These are phyloP conservation scores for Craniophora ligustri DNA, from an alignment of 2,888 invertebrate species.

Conservation along the genomic window DNA sequence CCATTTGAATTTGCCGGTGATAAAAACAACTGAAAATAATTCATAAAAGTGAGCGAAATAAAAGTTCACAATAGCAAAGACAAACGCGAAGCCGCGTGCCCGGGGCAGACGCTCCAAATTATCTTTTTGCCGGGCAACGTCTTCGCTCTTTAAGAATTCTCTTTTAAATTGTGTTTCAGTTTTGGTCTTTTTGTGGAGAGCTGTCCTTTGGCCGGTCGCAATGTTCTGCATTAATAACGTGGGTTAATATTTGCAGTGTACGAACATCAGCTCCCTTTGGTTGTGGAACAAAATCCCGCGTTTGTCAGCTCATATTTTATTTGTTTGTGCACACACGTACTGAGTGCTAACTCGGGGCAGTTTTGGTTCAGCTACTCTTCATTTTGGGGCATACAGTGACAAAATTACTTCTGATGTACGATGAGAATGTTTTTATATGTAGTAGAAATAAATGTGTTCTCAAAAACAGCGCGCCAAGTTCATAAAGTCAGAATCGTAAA, in stretches of 20 bases:
- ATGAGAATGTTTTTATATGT: slow-evolving; percentile 13
- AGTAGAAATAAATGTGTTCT: slow-evolving; percentile 2
- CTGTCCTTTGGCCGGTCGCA: slow-evolving; percentile 80
- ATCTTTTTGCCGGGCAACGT: slow-evolving; percentile 81
- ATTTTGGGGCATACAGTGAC: slow-evolving; percentile 19
- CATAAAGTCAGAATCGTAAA: slow-evolving; percentile 1
- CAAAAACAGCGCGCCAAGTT: slow-evolving; percentile 15
- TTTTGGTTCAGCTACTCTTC: slow-evolving; percentile 4
- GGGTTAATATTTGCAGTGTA: slow-evolving; percentile 65
- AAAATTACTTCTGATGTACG: slow-evolving; percentile 18
- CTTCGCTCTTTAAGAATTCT: slow-evolving; percentile 86
- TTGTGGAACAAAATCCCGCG: slow-evolving; percentile 43
- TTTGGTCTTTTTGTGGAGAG: slow-evolving; percentile 78
- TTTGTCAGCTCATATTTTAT: slow-evolving; percentile 52
- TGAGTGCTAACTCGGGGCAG: slow-evolving; percentile 10
- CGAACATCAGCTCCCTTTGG: slow-evolving; percentile 49
- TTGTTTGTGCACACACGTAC: slow-evolving; percentile 32
- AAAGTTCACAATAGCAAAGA: slow-evolving; percentile 87
- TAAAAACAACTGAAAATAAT: slow-evolving; percentile 86
- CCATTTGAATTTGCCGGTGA: slow-evolving; percentile 77
- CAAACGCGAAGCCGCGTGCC: slow-evolving; percentile 72
- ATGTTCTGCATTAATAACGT: slow-evolving; percentile 79
- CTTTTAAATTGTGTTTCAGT: slow-evolving; percentile 86
- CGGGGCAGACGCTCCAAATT: slow-evolving; percentile 77
- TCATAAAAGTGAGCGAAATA: slow-evolving; percentile 84